phyloP scores from a whole-genome alignment of 1,140 invertebrate genomes.

The Panulirus ornatus region DNA sequence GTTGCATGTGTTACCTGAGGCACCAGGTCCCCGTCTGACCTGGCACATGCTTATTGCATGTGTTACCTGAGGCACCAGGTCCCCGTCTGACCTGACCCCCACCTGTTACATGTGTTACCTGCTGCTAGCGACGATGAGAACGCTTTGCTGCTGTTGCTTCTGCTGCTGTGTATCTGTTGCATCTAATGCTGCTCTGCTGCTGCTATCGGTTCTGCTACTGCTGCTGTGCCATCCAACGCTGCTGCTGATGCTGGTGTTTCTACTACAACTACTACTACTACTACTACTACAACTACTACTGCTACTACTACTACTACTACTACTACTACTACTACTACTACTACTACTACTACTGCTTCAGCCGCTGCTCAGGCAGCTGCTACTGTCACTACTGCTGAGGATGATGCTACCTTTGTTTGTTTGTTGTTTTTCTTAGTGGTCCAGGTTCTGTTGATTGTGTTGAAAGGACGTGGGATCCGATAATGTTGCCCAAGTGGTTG shows the following conservation, averaged over 20 bases:
- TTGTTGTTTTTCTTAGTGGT: no score
- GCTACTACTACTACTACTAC: slow-evolving; percentile 8
- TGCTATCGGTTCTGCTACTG: no score
- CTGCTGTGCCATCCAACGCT: no score
- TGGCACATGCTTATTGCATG: background rate
- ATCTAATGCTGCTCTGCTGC: no score
- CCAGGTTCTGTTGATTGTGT: no score
- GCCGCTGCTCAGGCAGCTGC: background rate
- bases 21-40: background rate
- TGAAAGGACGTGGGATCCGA: no score
- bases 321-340: slow-evolving; percentile 22
- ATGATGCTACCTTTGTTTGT: background rate
- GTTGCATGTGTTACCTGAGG: background rate
- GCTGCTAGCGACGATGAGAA: no score
- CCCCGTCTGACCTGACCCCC: background rate
- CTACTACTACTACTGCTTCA: background rate
- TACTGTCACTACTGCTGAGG: background rate
- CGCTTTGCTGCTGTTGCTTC: background rate
- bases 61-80: background rate
- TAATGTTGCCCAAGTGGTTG: no score
- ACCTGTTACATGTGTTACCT: background rate
- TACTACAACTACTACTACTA: slow-evolving; percentile 12
- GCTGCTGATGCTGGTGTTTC: no score
- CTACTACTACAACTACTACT: slow-evolving; percentile 19
- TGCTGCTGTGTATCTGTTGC: background rate